Conservation (phyloP, 2,797 vertebrate species). For the Crax fasciolata region DNA sequence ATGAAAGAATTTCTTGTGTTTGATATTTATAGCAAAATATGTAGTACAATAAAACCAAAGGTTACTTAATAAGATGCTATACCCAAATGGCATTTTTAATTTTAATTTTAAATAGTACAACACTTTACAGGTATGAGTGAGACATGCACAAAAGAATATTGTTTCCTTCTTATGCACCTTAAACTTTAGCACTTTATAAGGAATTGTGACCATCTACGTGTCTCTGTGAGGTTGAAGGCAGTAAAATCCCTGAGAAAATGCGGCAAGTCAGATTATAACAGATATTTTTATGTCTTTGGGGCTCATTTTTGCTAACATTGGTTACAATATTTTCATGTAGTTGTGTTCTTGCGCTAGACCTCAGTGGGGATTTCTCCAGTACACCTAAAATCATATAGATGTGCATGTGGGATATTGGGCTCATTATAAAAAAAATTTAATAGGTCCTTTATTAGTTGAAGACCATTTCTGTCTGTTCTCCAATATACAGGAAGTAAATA, state of each 20-base stretch:
- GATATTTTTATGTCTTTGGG: background rate
- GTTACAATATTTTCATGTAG: background rate
- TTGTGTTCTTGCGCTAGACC: no score
- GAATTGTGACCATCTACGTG: background rate
- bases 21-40: background rate
- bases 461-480: background rate
- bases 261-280: background rate
- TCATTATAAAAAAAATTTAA: background rate
- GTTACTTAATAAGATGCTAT: background rate
- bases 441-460: background rate
- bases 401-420: fast-evolving
- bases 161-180: background rate
- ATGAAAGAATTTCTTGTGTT: background rate
- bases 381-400: background rate
- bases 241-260: background rate
- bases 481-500: background rate
- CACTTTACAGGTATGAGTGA: background rate
- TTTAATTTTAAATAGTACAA: background rate
- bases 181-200: background rate
- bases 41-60: background rate
- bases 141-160: background rate
- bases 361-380: background rate
- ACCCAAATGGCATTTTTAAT: background rate
- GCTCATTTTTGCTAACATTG: fast-evolving
- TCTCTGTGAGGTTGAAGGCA: background rate